phyloP scores from a whole-genome alignment of 2,888 invertebrate genomes.

The Chymomyza caudatula region DNA sequence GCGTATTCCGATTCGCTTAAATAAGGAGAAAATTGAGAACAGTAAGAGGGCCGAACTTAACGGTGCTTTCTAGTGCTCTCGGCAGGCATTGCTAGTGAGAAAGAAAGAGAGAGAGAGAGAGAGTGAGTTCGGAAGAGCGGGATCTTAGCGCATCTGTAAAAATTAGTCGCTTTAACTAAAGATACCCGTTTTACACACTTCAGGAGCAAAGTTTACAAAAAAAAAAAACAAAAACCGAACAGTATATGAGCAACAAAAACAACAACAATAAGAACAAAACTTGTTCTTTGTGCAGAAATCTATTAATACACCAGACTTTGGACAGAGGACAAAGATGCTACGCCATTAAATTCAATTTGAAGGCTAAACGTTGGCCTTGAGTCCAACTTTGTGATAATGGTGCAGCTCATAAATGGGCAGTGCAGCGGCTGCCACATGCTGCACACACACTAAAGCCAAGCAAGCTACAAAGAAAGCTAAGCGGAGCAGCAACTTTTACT shows the following conservation, averaged over 20 bases:
- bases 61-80: neutral
- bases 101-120: no score
- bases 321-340: conserved; percentile 64
- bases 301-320: conserved; percentile 68
- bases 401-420: conserved; percentile 10
- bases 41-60: neutral
- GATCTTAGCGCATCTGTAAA: neutral
- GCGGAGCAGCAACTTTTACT: conserved; percentile 31
- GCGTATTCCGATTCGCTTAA: no score
- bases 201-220: conserved; percentile 4
- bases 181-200: neutral
- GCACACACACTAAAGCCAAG: neutral
- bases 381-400: conserved; percentile 22
- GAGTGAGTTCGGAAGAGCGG: no score
- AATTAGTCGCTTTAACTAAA: neutral
- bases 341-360: conserved; percentile 72
- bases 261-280: conserved; percentile 37
- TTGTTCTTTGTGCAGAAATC: conserved; percentile 59
- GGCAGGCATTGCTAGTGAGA: no score
- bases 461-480: conserved; percentile 29
- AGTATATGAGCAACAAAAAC: neutral
- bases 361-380: conserved; percentile 69
- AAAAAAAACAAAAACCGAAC: neutral
- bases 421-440: neutral
- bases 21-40: no score